These are phyloP conservation scores for Addax nasomaculatus DNA, from an alignment of 2,113 vertebrate species.

Conservation along the genomic window DNA sequence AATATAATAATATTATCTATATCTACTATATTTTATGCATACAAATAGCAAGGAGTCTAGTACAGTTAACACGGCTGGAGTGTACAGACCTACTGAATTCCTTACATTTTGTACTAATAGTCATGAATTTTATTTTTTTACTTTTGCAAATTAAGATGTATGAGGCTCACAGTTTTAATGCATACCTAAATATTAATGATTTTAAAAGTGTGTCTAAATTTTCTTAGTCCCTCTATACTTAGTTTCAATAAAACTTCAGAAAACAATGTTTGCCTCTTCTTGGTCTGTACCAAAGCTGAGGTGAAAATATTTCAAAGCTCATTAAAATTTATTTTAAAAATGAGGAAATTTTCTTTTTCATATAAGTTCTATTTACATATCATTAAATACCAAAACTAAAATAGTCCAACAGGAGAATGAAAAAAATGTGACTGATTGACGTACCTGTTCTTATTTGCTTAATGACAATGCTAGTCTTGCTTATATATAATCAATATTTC, in stretches of 20 bases:
- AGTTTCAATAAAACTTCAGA: not conserved
- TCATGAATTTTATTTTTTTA: not conserved
- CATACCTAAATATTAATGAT: not conserved
- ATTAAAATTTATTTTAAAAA: slow-evolving; percentile 28
- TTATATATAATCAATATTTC: not conserved
- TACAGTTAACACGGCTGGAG: not conserved
- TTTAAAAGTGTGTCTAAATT: not conserved
- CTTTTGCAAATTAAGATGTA: not conserved
- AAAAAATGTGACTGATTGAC: not conserved
- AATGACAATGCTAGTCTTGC: not conserved
- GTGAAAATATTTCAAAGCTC: not conserved
- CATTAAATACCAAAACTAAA: not conserved
- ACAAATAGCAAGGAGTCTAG: not conserved
- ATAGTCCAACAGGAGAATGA: not conserved
- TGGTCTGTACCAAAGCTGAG: not conserved
- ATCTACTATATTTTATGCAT: not conserved
- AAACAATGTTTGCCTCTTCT: not conserved
- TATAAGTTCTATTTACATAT: not conserved
- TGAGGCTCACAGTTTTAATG: not conserved
- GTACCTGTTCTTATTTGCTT: not conserved
- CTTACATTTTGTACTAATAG: not conserved
- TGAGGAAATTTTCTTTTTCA: not conserved
- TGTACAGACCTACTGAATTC: not conserved
- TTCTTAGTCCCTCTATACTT: not conserved
- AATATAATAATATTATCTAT: not conserved